Percentiles rank a stretch among this genome's conserved stretches.
phyloP scores from a whole-genome alignment of 1,140 invertebrate genomes.

The Piezodorus guildinii region DNA sequence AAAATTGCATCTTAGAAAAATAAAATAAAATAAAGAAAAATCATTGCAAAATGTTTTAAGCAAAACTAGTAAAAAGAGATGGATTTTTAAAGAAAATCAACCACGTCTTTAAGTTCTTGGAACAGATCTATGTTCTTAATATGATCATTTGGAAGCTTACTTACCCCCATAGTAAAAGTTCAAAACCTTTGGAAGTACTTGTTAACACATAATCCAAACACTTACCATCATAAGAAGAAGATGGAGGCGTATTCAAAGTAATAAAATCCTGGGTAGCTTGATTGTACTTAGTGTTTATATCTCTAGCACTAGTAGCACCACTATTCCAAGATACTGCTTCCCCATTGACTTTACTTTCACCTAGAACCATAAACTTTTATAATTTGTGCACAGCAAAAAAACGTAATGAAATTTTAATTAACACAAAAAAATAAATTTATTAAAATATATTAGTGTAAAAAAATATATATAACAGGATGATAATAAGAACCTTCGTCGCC shows the following conservation, averaged over 20 bases:
- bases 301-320: slow-evolving; percentile 16
- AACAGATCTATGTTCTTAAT: too few species aligned
- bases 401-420: not conserved
- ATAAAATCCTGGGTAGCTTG: slow-evolving; percentile 14
- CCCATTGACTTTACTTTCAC: slow-evolving; percentile 13
- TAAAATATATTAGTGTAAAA: not conserved
- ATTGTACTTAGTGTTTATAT: slow-evolving; percentile 1
- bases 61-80: too few species aligned
- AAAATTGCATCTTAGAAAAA: too few species aligned
- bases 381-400: not conserved
- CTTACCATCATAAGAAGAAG: slow-evolving; percentile 12
- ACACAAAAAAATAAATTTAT: not conserved
- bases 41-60: too few species aligned
- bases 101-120: too few species aligned
- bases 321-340: slow-evolving; percentile 17
- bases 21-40: too few species aligned
- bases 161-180: too few species aligned
- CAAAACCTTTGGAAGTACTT: too few species aligned
- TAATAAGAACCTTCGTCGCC: slow-evolving; percentile 9
- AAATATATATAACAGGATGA: not conserved
- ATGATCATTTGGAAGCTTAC: too few species aligned
- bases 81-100: too few species aligned
- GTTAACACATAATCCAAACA: too few species aligned
- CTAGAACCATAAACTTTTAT: slow-evolving; percentile 9
- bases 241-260: slow-evolving; percentile 7